These are phyloP conservation scores for Orthonevra nobilis DNA, from an alignment of 2,888 invertebrate species.

Conservation along the genomic window DNA sequence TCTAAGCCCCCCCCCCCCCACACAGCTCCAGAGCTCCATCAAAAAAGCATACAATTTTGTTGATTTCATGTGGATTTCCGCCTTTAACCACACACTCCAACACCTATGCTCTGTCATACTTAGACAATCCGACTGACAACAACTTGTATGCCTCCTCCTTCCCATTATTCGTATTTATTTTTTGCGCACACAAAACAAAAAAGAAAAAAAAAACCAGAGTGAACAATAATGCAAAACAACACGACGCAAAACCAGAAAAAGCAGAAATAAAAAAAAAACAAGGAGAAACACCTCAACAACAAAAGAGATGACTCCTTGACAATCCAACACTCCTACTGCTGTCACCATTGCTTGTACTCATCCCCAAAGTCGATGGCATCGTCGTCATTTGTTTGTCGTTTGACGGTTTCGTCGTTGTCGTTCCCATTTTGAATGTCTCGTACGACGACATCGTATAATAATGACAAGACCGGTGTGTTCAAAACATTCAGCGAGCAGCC, in stretches of 20 bases:
- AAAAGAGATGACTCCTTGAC: constrained; percentile 66
- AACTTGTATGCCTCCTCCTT: not conserved
- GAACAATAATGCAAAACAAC: constrained; percentile 31
- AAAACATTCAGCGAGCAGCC: constrained; percentile 59
- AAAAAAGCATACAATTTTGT: constrained; percentile 51
- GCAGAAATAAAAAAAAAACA: too few relatives aligned
- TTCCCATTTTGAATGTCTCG: constrained; percentile 10
- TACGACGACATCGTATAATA: constrained; percentile 41
- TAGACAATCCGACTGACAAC: constrained; percentile 40
- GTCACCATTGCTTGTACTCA: too few relatives aligned
- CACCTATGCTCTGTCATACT: not conserved
- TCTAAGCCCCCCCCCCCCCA: too few relatives aligned
- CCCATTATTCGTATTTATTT: constrained; percentile 37
- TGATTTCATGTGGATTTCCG: constrained; percentile 56
- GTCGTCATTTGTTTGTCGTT: constrained; percentile 67
- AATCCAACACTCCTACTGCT: constrained; percentile 45
- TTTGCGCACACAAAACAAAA: too few relatives aligned
- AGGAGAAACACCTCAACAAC: constrained; percentile 63
- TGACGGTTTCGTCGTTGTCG: constrained; percentile 59
- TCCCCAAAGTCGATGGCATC: constrained; percentile 4
- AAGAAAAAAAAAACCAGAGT: not conserved
- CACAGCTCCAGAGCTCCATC: constrained; percentile 22
- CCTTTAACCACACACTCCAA: constrained; percentile 50
- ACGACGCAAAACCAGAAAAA: constrained; percentile 34
- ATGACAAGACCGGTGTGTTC: constrained; percentile 61